Evolutionary conservation across 2,797 vertebrate species (phyloP).

Genomic region (Cichlasoma orientale): DNA sequence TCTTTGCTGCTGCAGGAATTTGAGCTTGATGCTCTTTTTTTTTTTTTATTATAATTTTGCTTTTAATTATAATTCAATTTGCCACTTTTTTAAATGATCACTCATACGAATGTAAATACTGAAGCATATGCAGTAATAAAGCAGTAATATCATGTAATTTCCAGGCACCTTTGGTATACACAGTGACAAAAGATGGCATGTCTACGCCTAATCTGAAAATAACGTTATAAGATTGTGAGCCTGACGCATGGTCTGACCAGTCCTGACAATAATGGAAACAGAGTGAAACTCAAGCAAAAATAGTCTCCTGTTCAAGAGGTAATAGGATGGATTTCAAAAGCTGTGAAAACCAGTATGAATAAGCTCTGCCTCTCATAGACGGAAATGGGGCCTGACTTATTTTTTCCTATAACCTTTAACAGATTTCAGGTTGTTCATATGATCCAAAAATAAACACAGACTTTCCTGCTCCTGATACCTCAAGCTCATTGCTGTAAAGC

Average conservation of each 20-base stretch:
- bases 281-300: background rate
- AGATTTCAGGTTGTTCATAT: background rate
- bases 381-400: background rate
- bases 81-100: background rate
- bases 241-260: background rate
- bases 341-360: background rate
- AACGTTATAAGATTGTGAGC: background rate
- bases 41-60: background rate
- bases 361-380: background rate
- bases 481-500: slow-evolving; percentile 19
- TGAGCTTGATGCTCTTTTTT: background rate
- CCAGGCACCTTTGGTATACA: rapidly evolving
- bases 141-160: background rate
- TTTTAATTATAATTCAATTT: background rate
- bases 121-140: background rate
- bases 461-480: slow-evolving; percentile 24
- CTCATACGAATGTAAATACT: background rate
- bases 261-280: background rate
- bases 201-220: background rate
- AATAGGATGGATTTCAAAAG: background rate
- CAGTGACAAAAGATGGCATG: background rate
- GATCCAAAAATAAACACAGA: slow-evolving; percentile 43
- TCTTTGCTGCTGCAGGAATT: background rate
- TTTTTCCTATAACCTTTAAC: background rate
- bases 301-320: background rate